A percentile compares a stretch with the other conserved stretches of the same genome.
phyloP scores from a whole-genome alignment of 2,888 invertebrate genomes.

The Pyrrhia umbra region DNA sequence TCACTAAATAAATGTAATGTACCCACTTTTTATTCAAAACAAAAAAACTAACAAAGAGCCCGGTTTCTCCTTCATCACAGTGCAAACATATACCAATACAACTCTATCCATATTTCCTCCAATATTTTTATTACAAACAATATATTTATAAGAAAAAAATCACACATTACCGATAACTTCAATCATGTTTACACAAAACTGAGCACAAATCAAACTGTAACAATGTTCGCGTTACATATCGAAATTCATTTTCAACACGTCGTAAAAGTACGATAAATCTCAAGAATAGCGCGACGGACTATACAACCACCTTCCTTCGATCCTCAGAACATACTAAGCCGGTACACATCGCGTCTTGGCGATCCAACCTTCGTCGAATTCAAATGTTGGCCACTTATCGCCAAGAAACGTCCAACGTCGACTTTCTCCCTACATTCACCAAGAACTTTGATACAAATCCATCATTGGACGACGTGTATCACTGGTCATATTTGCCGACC shows the following conservation, averaged over 20 bases:
- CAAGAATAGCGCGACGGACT: conserved; percentile 15
- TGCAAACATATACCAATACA: background rate
- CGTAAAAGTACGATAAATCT: conserved; percentile 42
- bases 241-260: conserved; percentile 26
- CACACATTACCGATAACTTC: conserved; percentile 64
- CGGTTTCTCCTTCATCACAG: background rate
- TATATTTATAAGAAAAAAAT: conserved; percentile 27
- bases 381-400: conserved; percentile 28
- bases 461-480: conserved; percentile 1
- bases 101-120: background rate
- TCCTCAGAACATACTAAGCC: conserved; percentile 25
- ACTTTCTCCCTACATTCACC: background rate
- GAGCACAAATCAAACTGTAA: conserved; percentile 41
- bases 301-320: conserved; percentile 13
- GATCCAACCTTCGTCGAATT: conserved; percentile 10
- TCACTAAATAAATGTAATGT: background rate
- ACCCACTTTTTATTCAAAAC: background rate
- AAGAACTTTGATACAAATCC: background rate
- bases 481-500: conserved; percentile 2
- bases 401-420: background rate
- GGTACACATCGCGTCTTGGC: conserved; percentile 17
- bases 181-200: conserved; percentile 64
- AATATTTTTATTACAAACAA: conserved; percentile 2
- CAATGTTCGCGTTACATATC: conserved; percentile 45
- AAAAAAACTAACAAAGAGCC: background rate